Evolutionary conservation across 1,140 invertebrate genomes (phyloP), one percentile per base, ranked within the genome.

Genomic region (Plectrocnemia conspersa): DNA sequence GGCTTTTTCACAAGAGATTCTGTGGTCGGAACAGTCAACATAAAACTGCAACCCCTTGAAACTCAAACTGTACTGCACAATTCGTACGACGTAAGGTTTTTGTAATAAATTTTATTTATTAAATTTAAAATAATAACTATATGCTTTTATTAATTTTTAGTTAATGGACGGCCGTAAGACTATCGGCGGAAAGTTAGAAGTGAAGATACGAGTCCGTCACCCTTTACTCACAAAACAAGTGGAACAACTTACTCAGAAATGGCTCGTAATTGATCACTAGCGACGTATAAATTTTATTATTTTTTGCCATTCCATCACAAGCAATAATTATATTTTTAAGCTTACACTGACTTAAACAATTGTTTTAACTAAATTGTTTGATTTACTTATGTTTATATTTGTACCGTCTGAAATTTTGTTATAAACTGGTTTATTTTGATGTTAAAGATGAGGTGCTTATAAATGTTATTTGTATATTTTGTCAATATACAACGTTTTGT

Each of bases 221-320:
- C 95, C 96, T 1, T 82, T 98, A 29, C 69, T 89, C 19, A 84
- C 83, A 4, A 93, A 94, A 64, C 89, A 97, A 75, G 83, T 97
- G 0, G 91, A 95, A 65, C 84, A 89, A 67, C 82, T 89, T 10
- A 85, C 86, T 27, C 91, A 97, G 65, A 94, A 93, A 69, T 98
- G 95, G 95, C 78, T 98, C 0, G 81, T 92, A 38, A 77, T 90
- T 29, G 84, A 88, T 72, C 69, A 65, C 54, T 72, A 56, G 63
- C 15, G 23, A n/a, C n/a, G n/a, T n/a, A n/a, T n/a, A n/a, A n/a
- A n/a, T n/a, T n/a, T n/a, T n/a, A n/a, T n/a, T n/a, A n/a, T n/a
- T n/a, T n/a, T n/a, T n/a, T n/a, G n/a, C n/a, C n/a, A n/a, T n/a
- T n/a, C n/a, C n/a, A n/a, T n/a, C n/a, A n/a, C n/a, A n/a, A n/a